Percentiles rank a stretch among this genome's conserved stretches.
These are phyloP conservation scores for Enteromius anoplus DNA, from an alignment of 2,797 vertebrate species.

Conservation along the genomic window DNA sequence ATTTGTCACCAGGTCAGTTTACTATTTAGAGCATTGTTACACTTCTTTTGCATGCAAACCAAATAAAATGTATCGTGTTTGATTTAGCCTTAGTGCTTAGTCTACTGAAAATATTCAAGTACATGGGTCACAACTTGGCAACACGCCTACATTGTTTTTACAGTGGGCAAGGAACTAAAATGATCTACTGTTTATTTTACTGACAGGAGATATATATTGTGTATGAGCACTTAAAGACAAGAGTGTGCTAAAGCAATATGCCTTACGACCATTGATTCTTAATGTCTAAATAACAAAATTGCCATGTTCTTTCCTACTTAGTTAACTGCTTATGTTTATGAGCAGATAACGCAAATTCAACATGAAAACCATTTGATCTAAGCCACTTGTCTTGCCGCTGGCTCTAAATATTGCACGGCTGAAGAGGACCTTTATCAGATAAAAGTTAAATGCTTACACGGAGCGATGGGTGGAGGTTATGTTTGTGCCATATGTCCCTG, in stretches of 20 bases:
- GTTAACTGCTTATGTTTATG: constrained; percentile 25
- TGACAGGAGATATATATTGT: neutral
- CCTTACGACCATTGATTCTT: neutral
- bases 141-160: constrained; percentile 12
- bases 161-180: neutral
- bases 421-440: constrained; percentile 59
- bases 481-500: constrained; percentile 48
- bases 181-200: neutral
- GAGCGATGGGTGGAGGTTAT: constrained; percentile 57
- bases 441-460: constrained; percentile 53
- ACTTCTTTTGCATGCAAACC: constrained; percentile 5
- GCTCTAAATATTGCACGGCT: constrained; percentile 29
- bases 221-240: constrained; percentile 1
- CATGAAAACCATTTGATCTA: constrained; percentile 25
- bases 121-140: constrained; percentile 13
- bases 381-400: constrained; percentile 14
- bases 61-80: neutral
- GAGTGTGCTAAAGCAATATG: neutral
- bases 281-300: neutral
- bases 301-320: constrained; percentile 2
- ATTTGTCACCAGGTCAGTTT: constrained; percentile 25
- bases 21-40: constrained; percentile 13
- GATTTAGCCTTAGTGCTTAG: neutral
- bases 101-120: neutral
- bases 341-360: constrained; percentile 26